Percentiles rank a stretch among this genome's conserved stretches.
phyloP scores from a whole-genome alignment of 2,113 vertebrate genomes.

The Heptranchias perlo region DNA sequence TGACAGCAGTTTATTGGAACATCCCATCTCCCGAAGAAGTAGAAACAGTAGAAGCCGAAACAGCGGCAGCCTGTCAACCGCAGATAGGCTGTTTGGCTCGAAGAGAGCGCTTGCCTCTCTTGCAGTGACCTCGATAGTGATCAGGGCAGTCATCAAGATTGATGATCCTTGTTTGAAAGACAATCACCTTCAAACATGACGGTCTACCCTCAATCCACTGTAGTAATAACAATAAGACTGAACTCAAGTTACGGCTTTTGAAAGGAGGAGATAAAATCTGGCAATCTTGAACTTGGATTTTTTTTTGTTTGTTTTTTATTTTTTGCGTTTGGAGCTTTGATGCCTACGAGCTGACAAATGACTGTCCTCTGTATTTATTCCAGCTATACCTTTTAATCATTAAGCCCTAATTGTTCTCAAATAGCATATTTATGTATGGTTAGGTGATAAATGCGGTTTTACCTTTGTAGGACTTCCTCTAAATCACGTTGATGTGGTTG shows the following conservation, averaged over 20 bases:
- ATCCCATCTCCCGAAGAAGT: not conserved
- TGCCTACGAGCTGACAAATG: too few relatives aligned
- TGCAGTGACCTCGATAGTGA: not conserved
- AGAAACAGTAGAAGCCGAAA: not conserved
- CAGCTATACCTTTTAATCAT: not conserved
- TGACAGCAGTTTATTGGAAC: not conserved
- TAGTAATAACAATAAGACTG: not conserved
- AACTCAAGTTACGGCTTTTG: not conserved
- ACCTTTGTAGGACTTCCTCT: not conserved
- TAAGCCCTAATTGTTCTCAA: not conserved
- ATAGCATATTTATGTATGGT: not conserved
- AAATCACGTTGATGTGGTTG: not conserved
- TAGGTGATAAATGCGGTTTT: slow-evolving; percentile 27
- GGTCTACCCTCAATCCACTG: not conserved
- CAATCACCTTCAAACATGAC: not conserved
- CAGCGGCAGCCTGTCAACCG: not conserved
- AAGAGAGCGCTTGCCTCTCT: not conserved
- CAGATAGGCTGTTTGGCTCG: not conserved
- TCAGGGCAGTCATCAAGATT: not conserved
- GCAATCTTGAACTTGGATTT: not conserved
- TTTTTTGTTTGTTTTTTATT: not conserved
- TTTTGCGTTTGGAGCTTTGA: not conserved
- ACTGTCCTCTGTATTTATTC: not conserved
- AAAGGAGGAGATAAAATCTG: not conserved
- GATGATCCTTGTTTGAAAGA: not conserved